Evolutionary conservation across 2,113 vertebrate genomes (phyloP).

Genomic region (Brachypodius melanocephalos): DNA sequence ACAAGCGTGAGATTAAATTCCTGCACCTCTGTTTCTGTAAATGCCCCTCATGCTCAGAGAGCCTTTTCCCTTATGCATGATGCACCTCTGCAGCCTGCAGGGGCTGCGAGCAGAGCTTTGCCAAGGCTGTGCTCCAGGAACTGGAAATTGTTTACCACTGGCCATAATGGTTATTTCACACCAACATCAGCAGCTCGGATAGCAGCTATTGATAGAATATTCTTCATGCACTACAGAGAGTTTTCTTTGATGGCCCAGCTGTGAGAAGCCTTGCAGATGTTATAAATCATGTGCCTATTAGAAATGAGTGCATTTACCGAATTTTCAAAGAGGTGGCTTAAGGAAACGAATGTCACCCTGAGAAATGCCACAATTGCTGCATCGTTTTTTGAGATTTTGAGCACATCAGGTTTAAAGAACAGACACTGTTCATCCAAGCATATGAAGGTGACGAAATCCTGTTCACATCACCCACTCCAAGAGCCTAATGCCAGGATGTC

Average conservation of each 20-base stretch:
- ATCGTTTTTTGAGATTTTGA: not conserved
- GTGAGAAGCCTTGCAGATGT: not conserved
- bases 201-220: conserved; percentile 7
- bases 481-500: not conserved
- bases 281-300: not conserved
- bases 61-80: not conserved
- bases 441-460: not conserved
- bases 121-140: not conserved
- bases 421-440: not conserved
- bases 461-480: not conserved
- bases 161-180: not conserved
- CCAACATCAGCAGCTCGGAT: not conserved
- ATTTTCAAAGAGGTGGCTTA: not conserved
- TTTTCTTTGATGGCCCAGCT: not conserved
- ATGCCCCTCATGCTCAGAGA: not conserved
- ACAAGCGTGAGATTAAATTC: not conserved
- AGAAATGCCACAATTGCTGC: not conserved
- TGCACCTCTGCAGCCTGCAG: not conserved
- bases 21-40: not conserved
- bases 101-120: not conserved
- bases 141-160: not conserved
- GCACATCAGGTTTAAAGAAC: not conserved
- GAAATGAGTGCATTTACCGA: not conserved
- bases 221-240: not conserved
- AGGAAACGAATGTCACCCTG: not conserved